Conservation (phyloP, 2,888 invertebrate species). For the Xestia ashworthii region DNA sequence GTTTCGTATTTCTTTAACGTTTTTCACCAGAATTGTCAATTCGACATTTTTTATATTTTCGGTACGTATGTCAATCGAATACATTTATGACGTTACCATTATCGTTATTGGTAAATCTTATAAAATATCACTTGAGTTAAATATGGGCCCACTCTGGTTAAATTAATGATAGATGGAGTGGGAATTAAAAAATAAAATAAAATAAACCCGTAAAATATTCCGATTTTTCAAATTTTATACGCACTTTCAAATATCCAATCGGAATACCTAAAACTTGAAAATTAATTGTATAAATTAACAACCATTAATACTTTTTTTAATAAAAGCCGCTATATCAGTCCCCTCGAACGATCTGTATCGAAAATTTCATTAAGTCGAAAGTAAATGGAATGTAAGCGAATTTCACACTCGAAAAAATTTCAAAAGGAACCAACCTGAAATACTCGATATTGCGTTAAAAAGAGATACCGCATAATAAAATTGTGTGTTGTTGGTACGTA, state of each 20-base stretch:
- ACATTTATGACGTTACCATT: neutral
- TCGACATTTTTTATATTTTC: neutral
- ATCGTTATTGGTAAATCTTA: neutral
- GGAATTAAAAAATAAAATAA: neutral
- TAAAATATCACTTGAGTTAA: too few relatives aligned
- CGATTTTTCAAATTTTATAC: neutral
- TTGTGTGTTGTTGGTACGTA: slow-evolving; percentile 77
- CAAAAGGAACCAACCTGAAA: slow-evolving; percentile 82
- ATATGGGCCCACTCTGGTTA: too few relatives aligned
- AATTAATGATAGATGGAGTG: neutral
- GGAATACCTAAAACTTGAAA: slow-evolving; percentile 36
- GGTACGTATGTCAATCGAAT: neutral
- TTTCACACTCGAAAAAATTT: slow-evolving; percentile 86
- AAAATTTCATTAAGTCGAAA: slow-evolving; percentile 85
- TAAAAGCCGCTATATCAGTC: slow-evolving; percentile 62
- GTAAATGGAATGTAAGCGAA: slow-evolving; percentile 84
- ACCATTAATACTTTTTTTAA: slow-evolving; percentile 73
- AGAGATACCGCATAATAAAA: slow-evolving; percentile 84
- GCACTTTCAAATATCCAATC: slow-evolving; percentile 14
- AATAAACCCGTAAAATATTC: neutral
- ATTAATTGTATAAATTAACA: slow-evolving; percentile 79
- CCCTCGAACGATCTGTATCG: slow-evolving; percentile 74
- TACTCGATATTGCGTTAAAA: slow-evolving; percentile 83
- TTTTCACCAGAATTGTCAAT: too few relatives aligned
- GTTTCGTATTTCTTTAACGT: neutral